These are phyloP conservation scores for Malacoraja senta DNA, from an alignment of 2,797 vertebrate species.

Conservation along the genomic window DNA sequence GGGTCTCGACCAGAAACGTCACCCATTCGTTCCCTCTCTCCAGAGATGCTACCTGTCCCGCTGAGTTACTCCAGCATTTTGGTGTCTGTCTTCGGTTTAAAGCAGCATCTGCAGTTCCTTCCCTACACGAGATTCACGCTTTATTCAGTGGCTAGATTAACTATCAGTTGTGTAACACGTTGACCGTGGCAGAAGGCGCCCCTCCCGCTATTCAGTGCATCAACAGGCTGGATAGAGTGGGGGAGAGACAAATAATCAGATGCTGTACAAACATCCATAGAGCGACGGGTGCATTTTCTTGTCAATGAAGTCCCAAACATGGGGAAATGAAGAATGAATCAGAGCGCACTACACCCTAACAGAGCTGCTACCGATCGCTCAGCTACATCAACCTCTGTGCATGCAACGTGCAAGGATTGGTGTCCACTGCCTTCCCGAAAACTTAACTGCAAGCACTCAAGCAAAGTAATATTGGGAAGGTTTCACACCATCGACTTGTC, in stretches of 20 bases:
- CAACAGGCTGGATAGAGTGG: slow-evolving; percentile 38
- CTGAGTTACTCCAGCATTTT: too few species aligned
- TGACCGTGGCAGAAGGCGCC: slow-evolving; percentile 48
- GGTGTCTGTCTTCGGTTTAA: too few species aligned
- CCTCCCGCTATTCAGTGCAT: slow-evolving; percentile 46
- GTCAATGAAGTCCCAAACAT: slow-evolving; percentile 27
- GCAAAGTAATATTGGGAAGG: neutral
- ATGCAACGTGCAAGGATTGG: neutral
- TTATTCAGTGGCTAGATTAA: slow-evolving; percentile 27
- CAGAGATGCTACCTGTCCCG: too few species aligned
- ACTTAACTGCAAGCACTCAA: neutral
- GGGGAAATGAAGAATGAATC: slow-evolving; percentile 43
- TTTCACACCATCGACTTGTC: neutral
- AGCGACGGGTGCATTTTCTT: neutral
- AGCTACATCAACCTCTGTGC: neutral
- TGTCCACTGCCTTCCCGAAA: neutral
- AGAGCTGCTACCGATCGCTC: slow-evolving; percentile 42
- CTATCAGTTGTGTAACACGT: slow-evolving; percentile 7
- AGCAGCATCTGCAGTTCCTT: too few species aligned
- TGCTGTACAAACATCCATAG: neutral
- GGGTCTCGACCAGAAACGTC: too few species aligned
- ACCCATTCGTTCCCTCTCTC: too few species aligned
- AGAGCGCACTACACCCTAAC: slow-evolving; percentile 46
- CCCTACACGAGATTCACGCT: slow-evolving; percentile 39
- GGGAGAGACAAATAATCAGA: neutral